A percentile compares a stretch with the other conserved stretches of the same genome.
Evolutionary conservation across 2,888 invertebrate species (phyloP).

Genomic region (Oegoconia quadripuncta): DNA sequence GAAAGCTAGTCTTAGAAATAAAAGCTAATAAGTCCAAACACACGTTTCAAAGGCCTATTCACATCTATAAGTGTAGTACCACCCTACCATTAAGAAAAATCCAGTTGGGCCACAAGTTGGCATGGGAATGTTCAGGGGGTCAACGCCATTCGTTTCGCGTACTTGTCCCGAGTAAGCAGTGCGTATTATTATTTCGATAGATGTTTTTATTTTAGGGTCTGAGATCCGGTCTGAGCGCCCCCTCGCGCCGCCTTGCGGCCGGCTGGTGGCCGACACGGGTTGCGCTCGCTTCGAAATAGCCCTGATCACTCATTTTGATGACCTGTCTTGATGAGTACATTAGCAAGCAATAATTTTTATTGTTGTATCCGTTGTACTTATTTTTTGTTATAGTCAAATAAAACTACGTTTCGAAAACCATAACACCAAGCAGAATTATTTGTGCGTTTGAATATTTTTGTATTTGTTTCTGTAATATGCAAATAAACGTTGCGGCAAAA

Average conservation of each 20-base stretch:
- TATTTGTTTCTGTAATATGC: too few species aligned
- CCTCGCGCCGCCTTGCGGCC: slow-evolving; percentile 60
- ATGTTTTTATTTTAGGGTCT: slow-evolving; percentile 78
- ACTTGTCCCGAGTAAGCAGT: slow-evolving; percentile 72
- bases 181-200: slow-evolving; percentile 77
- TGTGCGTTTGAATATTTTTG: too few species aligned
- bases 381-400: too few species aligned
- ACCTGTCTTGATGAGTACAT: too few species aligned
- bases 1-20: slow-evolving; percentile 67
- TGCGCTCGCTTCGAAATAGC: slow-evolving; percentile 24
- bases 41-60: slow-evolving; percentile 65
- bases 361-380: too few species aligned
- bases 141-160: slow-evolving; percentile 75
- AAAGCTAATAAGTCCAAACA: slow-evolving; percentile 71
- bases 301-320: background rate
- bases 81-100: slow-evolving; percentile 69
- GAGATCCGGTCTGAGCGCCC: slow-evolving; percentile 74
- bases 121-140: slow-evolving; percentile 76
- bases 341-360: too few species aligned
- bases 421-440: too few species aligned
- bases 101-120: slow-evolving; percentile 63
- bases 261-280: slow-evolving; percentile 40
- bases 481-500: too few species aligned
- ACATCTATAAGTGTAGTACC: slow-evolving; percentile 50
- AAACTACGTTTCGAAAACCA: too few species aligned